phyloP scores from a whole-genome alignment of 92 coral and sea anemone species.

The Bergia puertoricense region DNA sequence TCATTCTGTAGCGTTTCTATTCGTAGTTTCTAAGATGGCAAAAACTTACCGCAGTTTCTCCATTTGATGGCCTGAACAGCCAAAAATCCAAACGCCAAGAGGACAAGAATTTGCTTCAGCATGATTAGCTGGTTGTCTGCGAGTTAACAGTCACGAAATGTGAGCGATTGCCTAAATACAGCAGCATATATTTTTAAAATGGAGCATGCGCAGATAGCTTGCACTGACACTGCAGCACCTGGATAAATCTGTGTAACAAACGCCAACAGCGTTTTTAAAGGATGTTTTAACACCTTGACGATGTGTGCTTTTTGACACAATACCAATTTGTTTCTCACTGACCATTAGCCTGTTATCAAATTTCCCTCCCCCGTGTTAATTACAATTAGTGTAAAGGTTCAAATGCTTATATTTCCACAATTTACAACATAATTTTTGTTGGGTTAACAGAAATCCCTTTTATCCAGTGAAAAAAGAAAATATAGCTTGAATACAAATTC shows the following conservation, averaged over 20 bases:
- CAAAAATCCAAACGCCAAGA: not conserved
- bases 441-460: too few relatives aligned
- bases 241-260: not conserved
- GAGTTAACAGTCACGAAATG: not conserved
- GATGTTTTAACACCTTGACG: not conserved
- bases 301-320: not conserved
- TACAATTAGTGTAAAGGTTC: too few relatives aligned
- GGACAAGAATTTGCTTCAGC: not conserved
- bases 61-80: not conserved
- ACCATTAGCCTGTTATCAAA: not conserved
- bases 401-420: too few relatives aligned
- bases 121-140: not conserved
- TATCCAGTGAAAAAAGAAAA: too few relatives aligned
- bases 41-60: not conserved
- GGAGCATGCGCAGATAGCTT: not conserved
- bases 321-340: not conserved
- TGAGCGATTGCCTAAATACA: not conserved
- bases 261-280: not conserved
- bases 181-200: not conserved
- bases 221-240: not conserved
- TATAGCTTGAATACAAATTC: too few relatives aligned
- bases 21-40: not conserved
- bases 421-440: too few relatives aligned
- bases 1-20: too few relatives aligned
- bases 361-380: not conserved